Conservation (phyloP, 2,797 vertebrate species). For the Crenichthys baileyi region DNA sequence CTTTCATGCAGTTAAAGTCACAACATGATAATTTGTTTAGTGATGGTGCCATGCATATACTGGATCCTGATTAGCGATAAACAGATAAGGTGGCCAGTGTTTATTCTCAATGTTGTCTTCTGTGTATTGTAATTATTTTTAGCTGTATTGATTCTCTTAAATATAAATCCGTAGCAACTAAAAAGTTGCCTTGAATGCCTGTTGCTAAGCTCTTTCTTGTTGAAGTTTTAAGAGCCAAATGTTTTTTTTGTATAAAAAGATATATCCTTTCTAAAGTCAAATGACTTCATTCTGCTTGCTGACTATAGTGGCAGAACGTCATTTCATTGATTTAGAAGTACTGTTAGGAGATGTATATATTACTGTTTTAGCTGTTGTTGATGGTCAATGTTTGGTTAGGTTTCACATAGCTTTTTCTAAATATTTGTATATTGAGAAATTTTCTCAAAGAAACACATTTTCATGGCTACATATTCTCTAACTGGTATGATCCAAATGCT, state of each 20-base stretch:
- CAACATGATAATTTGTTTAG: not conserved
- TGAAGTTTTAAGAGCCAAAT: constrained; percentile 45
- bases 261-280: constrained; percentile 63
- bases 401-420: not conserved
- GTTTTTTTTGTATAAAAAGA: constrained; percentile 65
- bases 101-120: constrained; percentile 28
- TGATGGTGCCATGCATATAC: constrained; percentile 1
- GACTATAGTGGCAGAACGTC: constrained; percentile 29
- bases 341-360: constrained; percentile 45
- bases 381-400: constrained; percentile 3
- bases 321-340: constrained; percentile 31
- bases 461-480: not conserved
- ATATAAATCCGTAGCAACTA: constrained; percentile 70
- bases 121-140: constrained; percentile 44
- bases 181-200: constrained; percentile 56
- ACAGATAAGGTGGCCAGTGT: constrained; percentile 15
- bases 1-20: not conserved
- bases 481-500: not conserved
- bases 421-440: not conserved
- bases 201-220: constrained; percentile 66
- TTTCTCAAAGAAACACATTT: not conserved
- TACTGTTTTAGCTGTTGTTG: constrained; percentile 19
- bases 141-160: constrained; percentile 51
- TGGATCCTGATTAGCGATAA: constrained; percentile 11
- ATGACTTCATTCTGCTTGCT: constrained; percentile 43